A percentile compares a stretch with the other conserved stretches of the same genome.
Conservation (phyloP, 1,140 invertebrate genomes). For the Macrobrachium rosenbergii region DNA sequence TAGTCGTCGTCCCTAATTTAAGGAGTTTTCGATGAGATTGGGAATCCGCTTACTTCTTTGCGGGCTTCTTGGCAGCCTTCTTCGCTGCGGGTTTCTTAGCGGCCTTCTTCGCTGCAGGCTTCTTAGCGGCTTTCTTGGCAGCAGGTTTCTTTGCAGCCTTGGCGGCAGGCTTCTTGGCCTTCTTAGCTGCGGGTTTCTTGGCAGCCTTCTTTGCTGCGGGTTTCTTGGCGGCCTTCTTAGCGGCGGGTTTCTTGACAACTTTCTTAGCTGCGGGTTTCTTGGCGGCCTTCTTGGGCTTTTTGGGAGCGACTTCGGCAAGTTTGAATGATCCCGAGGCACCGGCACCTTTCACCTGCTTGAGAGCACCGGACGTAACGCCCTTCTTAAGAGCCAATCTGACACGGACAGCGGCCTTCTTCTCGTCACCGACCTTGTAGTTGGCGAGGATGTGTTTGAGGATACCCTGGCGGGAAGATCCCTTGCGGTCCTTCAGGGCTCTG, state of each 20-base stretch:
- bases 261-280: constrained; percentile 52
- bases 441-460: constrained; percentile 50
- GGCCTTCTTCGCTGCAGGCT: constrained; percentile 3
- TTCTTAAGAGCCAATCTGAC: constrained; percentile 49
- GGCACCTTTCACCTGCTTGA: constrained; percentile 54
- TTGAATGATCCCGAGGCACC: constrained; percentile 53
- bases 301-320: constrained; percentile 33
- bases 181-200: constrained; percentile 48
- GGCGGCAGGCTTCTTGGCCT: constrained; percentile 49
- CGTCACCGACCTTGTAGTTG: constrained; percentile 46
- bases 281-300: constrained; percentile 16
- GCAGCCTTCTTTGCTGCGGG: constrained; percentile 6
- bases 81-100: constrained; percentile 24
- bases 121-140: constrained; percentile 37
- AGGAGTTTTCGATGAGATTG: too few relatives aligned
- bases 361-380: constrained; percentile 23
- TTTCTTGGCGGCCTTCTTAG: constrained; percentile 30
- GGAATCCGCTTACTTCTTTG: constrained; percentile 15
- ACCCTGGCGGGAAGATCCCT: constrained; percentile 48
- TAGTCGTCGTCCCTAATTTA: too few relatives aligned
- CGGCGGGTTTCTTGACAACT: background rate
- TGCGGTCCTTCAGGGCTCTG: constrained; percentile 40
- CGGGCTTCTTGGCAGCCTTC: constrained; percentile 30
- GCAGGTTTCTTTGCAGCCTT: constrained; percentile 39
- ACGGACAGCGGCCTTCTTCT: constrained; percentile 49